Base-by-base conservation (phyloP, 2,797 vertebrate genomes). In the Cuniculus paca region DNA sequence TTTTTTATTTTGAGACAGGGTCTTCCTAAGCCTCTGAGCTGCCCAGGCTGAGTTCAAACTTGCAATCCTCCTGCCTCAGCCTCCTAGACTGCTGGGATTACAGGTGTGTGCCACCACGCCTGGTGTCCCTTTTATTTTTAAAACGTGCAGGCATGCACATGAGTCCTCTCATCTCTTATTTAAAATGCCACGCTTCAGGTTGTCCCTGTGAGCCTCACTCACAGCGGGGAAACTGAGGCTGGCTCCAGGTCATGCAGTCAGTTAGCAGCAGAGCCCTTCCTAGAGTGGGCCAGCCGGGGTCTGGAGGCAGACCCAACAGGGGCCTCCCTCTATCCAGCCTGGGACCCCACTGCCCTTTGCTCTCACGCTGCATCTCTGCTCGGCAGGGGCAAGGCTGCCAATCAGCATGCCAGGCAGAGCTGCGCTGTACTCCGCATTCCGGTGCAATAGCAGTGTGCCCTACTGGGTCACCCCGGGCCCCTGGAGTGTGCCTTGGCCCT, bases 181-280 rank as follows among this genome's bases (percentile, higher is more conserved):
- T n/a, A 56, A 22, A 31, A 42, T 0, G 0, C 52, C 0, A 0
- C 20, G 42, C 10, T 17, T 28, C 9, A 36, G 24, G 74, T 11
- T 45, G 9, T 20, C 20, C 36, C 28, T 6, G 22, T 19, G 42
- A 36, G 26, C 80, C 80, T 83, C 78, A 19, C 20, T 39, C 20
- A 63, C 3, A 36, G 19, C 0, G 17, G 83, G 42, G 58, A 77
- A 61, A 83, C 28, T 31, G 70, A 94, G 85, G 94, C 80, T 42
- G 22, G 26, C 70, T 50, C 34, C 22, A 34, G 70, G 36, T 42
- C 52, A 9, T 0, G 0, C 1, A 0, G 31, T 42, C 2, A 10
- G 45, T 39, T n/a, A 24, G 39, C 17, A 4, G 24, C 74, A 72
- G 61, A 52, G 52, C 34, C 31, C 90, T 48, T 75, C 72, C 42